Evolutionary conservation across 2,797 vertebrate genomes (phyloP).

Genomic region (Hozukius guyotensis): DNA sequence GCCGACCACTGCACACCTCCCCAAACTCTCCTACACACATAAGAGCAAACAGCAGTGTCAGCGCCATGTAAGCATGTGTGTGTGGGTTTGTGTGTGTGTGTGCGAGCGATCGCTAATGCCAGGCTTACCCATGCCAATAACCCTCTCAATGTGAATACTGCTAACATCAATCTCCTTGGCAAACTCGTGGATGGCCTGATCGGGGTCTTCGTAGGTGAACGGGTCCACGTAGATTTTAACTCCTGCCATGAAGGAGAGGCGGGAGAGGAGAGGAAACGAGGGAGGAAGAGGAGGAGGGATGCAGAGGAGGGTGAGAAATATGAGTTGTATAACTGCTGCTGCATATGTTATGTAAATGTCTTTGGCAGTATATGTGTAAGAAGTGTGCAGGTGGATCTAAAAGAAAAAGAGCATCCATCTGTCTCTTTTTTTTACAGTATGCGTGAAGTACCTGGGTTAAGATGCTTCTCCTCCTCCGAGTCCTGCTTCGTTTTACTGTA

Average conservation of each 20-base stretch:
- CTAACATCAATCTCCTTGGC: constrained; percentile 99
- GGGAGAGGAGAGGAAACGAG: constrained; percentile 19
- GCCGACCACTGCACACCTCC: constrained; percentile 96
- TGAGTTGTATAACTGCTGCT: constrained; percentile 60
- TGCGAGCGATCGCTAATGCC: constrained; percentile 13
- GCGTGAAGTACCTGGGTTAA: constrained; percentile 91
- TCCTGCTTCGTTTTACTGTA: constrained; percentile 99
- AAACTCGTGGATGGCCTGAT: constrained; percentile 99
- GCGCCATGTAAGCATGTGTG: constrained; percentile 55
- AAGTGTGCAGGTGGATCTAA: constrained; percentile 41
- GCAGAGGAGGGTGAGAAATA: constrained; percentile 57
- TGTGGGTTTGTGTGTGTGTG: constrained; percentile 35
- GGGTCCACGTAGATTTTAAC: constrained; percentile 99
- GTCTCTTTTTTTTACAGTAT: background rate
- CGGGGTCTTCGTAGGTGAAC: constrained; percentile 98
- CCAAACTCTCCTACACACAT: constrained; percentile 92
- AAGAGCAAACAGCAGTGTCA: constrained; percentile 49
- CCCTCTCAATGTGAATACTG: constrained; percentile 99
- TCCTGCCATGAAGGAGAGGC: constrained; percentile 78
- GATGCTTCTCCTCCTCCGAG: constrained; percentile 97
- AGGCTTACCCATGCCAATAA: constrained; percentile 97
- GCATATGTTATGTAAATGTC: constrained; percentile 67
- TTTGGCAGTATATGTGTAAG: constrained; percentile 30
- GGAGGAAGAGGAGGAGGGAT: constrained; percentile 20
- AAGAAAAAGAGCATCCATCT: constrained; percentile 25